Percentiles rank a stretch among this genome's conserved stretches.
Conservation (phyloP, 1,140 invertebrate genomes). For the Pseudomyrmex gracilis region DNA sequence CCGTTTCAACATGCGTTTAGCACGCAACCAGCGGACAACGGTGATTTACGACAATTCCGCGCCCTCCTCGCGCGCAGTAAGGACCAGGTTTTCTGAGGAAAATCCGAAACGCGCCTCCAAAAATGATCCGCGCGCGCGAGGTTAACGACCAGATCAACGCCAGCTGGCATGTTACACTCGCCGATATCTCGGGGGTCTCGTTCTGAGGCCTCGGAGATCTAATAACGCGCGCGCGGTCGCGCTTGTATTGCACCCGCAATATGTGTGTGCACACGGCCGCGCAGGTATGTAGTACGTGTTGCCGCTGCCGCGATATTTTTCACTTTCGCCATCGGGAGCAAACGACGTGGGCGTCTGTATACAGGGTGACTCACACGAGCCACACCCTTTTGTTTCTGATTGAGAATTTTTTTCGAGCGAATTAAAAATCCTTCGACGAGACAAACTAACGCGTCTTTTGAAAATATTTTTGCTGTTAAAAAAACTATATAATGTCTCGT, state of each 20-base stretch:
- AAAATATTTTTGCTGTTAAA: not conserved
- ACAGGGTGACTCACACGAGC: constrained; percentile 54
- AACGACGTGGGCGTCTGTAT: constrained; percentile 73
- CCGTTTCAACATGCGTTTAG: not conserved
- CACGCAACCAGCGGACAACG: not conserved
- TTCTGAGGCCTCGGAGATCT: constrained; percentile 64
- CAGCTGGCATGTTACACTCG: constrained; percentile 68
- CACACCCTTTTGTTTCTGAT: constrained; percentile 32
- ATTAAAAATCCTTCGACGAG: not conserved
- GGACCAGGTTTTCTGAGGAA: constrained; percentile 37
- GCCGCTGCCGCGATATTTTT: constrained; percentile 69
- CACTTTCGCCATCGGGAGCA: constrained; percentile 70
- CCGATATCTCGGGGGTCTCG: constrained; percentile 67
- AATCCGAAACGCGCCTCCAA: constrained; percentile 62
- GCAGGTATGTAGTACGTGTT: not conserved
- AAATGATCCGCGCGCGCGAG: constrained; percentile 70
- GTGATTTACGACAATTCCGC: constrained; percentile 57
- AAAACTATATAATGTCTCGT: not conserved
- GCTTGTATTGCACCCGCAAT: constrained; percentile 9
- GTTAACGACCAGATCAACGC: constrained; percentile 73
- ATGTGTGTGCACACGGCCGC: constrained; percentile 33
- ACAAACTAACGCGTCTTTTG: not conserved
- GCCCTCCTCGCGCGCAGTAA: constrained; percentile 2
- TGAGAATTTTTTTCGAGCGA: not conserved
- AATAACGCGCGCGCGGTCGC: constrained; percentile 69